Percentiles rank a stretch among this genome's conserved stretches.
phyloP scores from a whole-genome alignment of 2,113 vertebrate genomes.

The Lepus americanus region DNA sequence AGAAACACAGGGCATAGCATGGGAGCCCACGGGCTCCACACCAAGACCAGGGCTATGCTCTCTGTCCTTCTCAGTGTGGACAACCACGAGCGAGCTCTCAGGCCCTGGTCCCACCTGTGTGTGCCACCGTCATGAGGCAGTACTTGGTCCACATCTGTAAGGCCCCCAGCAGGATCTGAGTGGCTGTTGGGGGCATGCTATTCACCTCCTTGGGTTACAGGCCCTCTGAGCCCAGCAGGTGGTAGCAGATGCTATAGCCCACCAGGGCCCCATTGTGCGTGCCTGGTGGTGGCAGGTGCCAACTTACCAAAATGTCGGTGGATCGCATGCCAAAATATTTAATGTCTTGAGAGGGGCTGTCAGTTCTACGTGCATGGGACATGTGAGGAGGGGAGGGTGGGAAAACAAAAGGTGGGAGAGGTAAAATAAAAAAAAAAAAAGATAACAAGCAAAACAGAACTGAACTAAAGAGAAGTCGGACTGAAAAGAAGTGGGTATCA shows the following conservation, averaged over 20 bases:
- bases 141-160: constrained; percentile 99
- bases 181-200: constrained; percentile 89
- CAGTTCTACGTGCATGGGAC: constrained; percentile 92
- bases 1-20: not conserved
- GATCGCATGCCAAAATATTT: constrained; percentile 97
- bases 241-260: constrained; percentile 96
- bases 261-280: constrained; percentile 97
- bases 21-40: not conserved
- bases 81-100: constrained; percentile 93
- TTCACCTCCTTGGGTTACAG: constrained; percentile 91
- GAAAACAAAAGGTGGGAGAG: constrained; percentile 97
- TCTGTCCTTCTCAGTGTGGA: constrained; percentile 98
- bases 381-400: constrained; percentile 83
- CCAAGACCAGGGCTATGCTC: constrained; percentile 55
- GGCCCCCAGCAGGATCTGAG: constrained; percentile 93
- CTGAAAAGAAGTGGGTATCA: constrained; percentile 74
- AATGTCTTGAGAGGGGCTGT: constrained; percentile 98
- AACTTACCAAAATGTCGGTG: constrained; percentile 99
- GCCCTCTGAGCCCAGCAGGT: constrained; percentile 92
- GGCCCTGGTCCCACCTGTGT: constrained; percentile 95
- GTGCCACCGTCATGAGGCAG: constrained; percentile 93
- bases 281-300: constrained; percentile 94
- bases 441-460: constrained; percentile 92
- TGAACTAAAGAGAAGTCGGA: constrained; percentile 86
- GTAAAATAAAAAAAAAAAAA: constrained; percentile 93